These are phyloP conservation scores for Eristalis pertinax DNA, from an alignment of 2,888 invertebrate species.

Conservation along the genomic window DNA sequence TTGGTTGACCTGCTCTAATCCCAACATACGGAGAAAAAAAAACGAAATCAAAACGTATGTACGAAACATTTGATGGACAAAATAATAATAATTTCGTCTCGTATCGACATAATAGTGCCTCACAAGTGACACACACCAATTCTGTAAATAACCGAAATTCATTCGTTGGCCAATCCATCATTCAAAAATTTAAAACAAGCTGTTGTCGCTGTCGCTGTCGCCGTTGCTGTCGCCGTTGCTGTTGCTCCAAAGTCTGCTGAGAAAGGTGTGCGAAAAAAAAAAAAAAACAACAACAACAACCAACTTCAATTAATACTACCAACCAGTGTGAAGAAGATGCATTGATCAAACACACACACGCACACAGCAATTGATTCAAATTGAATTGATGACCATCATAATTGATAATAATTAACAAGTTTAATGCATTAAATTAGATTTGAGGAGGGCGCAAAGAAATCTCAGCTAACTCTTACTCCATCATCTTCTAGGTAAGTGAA, in stretches of 20 bases:
- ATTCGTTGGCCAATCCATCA: not conserved
- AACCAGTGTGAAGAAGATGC: conserved; percentile 37
- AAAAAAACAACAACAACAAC: no score
- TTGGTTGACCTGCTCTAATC: conserved; percentile 12
- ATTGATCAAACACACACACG: not conserved
- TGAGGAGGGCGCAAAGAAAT: not conserved
- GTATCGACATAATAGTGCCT: conserved; percentile 63
- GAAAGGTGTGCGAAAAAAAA: not conserved
- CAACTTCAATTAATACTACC: not conserved
- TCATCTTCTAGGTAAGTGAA: conserved; percentile 19
- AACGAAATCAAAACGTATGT: no score
- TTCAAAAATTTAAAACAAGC: no score
- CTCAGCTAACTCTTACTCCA: not conserved
- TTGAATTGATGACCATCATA: conserved; percentile 37
- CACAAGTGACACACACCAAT: conserved; percentile 51
- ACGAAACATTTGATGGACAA: conserved; percentile 45
- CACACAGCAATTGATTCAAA: conserved; percentile 23
- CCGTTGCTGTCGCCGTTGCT: no score
- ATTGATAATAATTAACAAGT: not conserved
- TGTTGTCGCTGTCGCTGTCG: no score
- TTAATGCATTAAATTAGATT: not conserved
- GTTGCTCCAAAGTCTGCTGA: not conserved
- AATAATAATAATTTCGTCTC: conserved; percentile 2
- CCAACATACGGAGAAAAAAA: no score
- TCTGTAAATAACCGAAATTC: conserved; percentile 14